Conservation (phyloP, 2,113 vertebrate species). For the Condylura cristata region DNA sequence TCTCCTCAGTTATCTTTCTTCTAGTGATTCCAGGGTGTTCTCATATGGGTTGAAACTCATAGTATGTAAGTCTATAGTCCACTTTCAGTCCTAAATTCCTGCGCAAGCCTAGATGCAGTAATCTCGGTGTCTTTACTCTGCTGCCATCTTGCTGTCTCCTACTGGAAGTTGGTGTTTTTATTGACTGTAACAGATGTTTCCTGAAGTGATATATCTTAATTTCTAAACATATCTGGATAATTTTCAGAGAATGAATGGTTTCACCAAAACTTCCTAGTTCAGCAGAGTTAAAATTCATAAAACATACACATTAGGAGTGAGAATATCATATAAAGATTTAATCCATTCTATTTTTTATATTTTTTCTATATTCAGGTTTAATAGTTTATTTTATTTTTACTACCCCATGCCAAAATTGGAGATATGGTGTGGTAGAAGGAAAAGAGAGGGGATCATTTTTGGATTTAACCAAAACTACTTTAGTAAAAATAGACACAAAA, state of each 20-base stretch:
- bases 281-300: not conserved
- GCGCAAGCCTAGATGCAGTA: too few relatives aligned
- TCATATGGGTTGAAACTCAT: too few relatives aligned
- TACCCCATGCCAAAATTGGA: not conserved
- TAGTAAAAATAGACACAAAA: not conserved
- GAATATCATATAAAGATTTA: not conserved
- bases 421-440: not conserved
- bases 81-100: too few relatives aligned
- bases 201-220: not conserved
- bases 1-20: too few relatives aligned
- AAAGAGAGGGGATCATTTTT: not conserved
- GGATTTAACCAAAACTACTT: not conserved
- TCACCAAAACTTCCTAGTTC: not conserved
- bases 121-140: too few relatives aligned
- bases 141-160: too few relatives aligned
- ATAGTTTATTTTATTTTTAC: not conserved
- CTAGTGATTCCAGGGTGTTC: too few relatives aligned
- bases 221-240: not conserved
- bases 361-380: not conserved
- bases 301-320: not conserved
- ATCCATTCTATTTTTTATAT: not conserved
- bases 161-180: not conserved
- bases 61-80: too few relatives aligned
- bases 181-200: not conserved
- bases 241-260: not conserved